Evolutionary conservation across 1,140 invertebrate species (phyloP), one percentile per base, ranked within the genome.

Genomic region (Zaprionus nigranus): DNA sequence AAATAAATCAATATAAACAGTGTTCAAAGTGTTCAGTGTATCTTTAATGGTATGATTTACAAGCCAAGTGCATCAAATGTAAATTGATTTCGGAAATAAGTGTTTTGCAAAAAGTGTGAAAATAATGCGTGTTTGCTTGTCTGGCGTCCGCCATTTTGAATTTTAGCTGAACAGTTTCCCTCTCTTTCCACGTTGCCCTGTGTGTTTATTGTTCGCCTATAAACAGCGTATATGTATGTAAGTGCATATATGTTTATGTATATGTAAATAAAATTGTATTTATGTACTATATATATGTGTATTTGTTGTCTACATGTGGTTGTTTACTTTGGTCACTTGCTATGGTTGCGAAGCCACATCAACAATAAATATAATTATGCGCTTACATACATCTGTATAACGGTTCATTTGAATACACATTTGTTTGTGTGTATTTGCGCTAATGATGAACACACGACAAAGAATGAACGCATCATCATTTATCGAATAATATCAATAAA

Each of bases 61-160:
- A 34, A 65, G 28, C 13, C 17, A 34, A 59, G n/a, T 64, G 60
- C 4, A 13, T 30, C 5, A 28, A 62, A 61, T 15, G 30, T 30
- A 1, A 22, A 34, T 20, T 36, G 26, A 9, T 61, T 12, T 26
- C 7, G 4, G 17, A 13, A 22, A 58, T 40, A 43, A 54, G 24
- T 62, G 17, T 26, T 61, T 61, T 58, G 64, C 60, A 56, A 68
- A 49, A 49, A 26, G 28, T 65, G 46, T 64, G 53, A 62, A 77
- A 83, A 68, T 64, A 67, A 72, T 76, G 74, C 69, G 74, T 72
- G 62, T 56, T 72, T 75, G 66, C 66, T 61, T 73, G 75, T 69
- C 80, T 74, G 49, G 51, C 22, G 59, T 65, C 36, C 84, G 84
- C 84, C 84, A 88, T 88, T 75, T 88, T 88, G 84, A 81, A 90